phyloP scores from a whole-genome alignment of 2,888 invertebrate genomes.

The Cheilosia pagana region DNA sequence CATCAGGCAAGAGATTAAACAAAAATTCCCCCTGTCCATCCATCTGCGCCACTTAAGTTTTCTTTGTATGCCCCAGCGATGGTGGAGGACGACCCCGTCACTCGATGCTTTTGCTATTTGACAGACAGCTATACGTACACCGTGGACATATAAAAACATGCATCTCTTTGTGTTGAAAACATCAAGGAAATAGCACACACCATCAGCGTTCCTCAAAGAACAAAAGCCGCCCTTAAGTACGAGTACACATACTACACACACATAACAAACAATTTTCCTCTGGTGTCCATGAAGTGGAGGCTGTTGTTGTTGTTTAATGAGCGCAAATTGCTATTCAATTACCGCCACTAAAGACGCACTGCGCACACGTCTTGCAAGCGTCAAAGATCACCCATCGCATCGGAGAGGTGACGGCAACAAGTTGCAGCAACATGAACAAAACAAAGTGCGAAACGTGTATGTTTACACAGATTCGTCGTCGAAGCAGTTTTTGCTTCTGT shows the following conservation, averaged over 20 bases:
- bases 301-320: slow-evolving; percentile 61
- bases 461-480: slow-evolving; percentile 45
- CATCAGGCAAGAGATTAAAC: slow-evolving; percentile 51
- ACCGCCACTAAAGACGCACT: slow-evolving; percentile 66
- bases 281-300: slow-evolving; percentile 3
- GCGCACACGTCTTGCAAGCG: slow-evolving; percentile 58
- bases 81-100: slow-evolving; percentile 61
- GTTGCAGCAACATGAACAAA: slow-evolving; percentile 67
- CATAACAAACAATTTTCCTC: slow-evolving; percentile 47
- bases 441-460: slow-evolving; percentile 16
- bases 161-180: slow-evolving; percentile 59
- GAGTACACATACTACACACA: slow-evolving; percentile 8
- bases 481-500: slow-evolving; percentile 28
- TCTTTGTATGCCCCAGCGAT: slow-evolving; percentile 46
- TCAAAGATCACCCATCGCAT: slow-evolving; percentile 49
- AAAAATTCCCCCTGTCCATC: slow-evolving; percentile 52
- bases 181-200: slow-evolving; percentile 57
- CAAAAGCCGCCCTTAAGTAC: slow-evolving; percentile 72
- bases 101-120: slow-evolving; percentile 59
- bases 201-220: slow-evolving; percentile 53
- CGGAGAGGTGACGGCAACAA: slow-evolving; percentile 57
- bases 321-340: slow-evolving; percentile 75
- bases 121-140: slow-evolving; percentile 63
- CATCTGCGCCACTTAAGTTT: slow-evolving; percentile 59
- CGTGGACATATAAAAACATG: slow-evolving; percentile 68